Evolutionary conservation across 2,888 invertebrate species (phyloP).

Genomic region (Sinotaia quadrata): DNA sequence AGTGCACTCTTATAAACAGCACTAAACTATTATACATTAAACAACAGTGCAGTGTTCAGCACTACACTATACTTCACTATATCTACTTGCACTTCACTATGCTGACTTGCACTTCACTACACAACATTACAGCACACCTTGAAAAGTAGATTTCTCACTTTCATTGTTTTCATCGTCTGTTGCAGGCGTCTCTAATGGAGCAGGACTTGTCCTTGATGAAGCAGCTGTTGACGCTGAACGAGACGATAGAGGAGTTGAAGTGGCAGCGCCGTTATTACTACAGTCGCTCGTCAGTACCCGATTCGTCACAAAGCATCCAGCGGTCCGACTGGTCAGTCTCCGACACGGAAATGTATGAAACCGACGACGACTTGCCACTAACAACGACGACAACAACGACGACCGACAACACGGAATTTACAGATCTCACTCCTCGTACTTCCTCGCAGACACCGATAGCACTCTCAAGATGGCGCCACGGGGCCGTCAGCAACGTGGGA

Average conservation of each 20-base stretch:
- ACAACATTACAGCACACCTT: too few relatives aligned
- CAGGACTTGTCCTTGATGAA: conserved; percentile 67
- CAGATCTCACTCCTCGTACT: neutral
- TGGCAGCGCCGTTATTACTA: conserved; percentile 56
- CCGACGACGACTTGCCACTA: conserved; percentile 43
- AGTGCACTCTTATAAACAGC: too few relatives aligned
- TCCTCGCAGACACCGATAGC: neutral
- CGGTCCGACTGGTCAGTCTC: conserved; percentile 56
- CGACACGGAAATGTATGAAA: conserved; percentile 58
- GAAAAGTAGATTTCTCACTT: too few relatives aligned
- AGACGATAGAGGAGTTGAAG: conserved; percentile 67
- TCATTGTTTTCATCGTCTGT: too few relatives aligned
- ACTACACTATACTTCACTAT: too few relatives aligned
- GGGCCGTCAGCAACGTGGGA: neutral
- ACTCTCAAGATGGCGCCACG: neutral
- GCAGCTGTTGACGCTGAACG: conserved; percentile 66
- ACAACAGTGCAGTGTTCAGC: too few relatives aligned
- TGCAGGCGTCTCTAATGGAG: conserved; percentile 66
- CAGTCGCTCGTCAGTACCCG: conserved; percentile 50
- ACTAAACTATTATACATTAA: too few relatives aligned
- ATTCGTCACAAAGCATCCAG: conserved; percentile 50
- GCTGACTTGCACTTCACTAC: too few relatives aligned
- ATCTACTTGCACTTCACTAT: too few relatives aligned
- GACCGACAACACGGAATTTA: conserved; percentile 24
- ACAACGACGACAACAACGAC: conserved; percentile 23